Evolutionary conservation across 1,140 invertebrate genomes (phyloP).

Genomic region (Zaprionus africanus): DNA sequence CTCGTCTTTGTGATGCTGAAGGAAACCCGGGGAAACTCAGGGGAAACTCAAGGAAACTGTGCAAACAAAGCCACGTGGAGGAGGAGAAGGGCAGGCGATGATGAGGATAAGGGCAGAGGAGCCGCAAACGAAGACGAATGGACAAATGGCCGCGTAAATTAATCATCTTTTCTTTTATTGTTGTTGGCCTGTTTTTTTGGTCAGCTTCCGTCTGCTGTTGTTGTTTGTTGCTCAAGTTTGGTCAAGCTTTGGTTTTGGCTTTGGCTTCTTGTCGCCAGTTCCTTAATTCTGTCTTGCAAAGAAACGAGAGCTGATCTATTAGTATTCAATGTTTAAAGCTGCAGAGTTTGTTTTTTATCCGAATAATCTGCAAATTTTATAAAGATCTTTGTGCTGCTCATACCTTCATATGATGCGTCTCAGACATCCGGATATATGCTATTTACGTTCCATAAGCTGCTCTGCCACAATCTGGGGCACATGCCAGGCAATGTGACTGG

Average conservation of each 20-base stretch:
- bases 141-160: conserved; percentile 70
- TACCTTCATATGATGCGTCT: neutral
- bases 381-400: neutral
- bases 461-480: neutral
- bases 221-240: conserved; percentile 7
- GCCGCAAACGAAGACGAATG: conserved; percentile 48
- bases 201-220: neutral
- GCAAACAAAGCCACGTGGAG: conserved; percentile 55
- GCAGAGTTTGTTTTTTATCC: neutral
- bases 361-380: neutral
- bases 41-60: conserved; percentile 38
- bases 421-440: neutral
- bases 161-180: conserved; percentile 69
- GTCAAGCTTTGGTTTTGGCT: conserved; percentile 15
- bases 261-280: neutral
- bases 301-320: neutral
- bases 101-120: neutral
- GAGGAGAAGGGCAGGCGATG: neutral
- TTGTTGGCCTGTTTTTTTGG: conserved; percentile 35
- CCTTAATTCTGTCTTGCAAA: neutral
- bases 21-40: neutral
- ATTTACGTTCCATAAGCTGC: neutral
- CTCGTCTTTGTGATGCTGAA: conserved; percentile 45
- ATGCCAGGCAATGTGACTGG: neutral
- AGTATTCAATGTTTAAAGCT: neutral